Percentiles rank a stretch among this genome's conserved stretches.
phyloP scores from a whole-genome alignment of 2,888 invertebrate genomes.

The Eupithecia inturbata region DNA sequence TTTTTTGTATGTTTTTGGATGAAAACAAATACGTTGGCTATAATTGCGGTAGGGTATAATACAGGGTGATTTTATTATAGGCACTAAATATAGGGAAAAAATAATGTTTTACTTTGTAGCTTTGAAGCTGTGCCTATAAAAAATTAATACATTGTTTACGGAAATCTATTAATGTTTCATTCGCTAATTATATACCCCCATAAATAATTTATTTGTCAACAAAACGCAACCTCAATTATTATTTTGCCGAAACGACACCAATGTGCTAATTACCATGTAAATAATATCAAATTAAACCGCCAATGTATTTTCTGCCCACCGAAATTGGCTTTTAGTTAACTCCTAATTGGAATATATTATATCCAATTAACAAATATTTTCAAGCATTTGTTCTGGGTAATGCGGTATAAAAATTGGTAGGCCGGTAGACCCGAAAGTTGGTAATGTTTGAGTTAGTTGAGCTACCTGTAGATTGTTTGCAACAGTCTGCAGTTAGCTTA shows the following conservation, averaged over 20 bases:
- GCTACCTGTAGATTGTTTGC: no score
- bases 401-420: not conserved
- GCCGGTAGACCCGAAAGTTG: not conserved
- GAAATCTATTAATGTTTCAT: not conserved
- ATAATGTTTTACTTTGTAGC: no score
- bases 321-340: slow-evolving; percentile 6
- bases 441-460: not conserved
- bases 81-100: not conserved
- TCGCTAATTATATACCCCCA: not conserved
- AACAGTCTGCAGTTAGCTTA: no score
- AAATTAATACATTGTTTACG: not conserved
- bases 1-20: not conserved
- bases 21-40: not conserved
- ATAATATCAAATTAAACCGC: slow-evolving; percentile 2
- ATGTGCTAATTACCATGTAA: not conserved
- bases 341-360: slow-evolving; percentile 1
- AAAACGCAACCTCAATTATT: not conserved
- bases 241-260: not conserved
- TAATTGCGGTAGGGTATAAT: not conserved
- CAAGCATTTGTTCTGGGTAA: not conserved
- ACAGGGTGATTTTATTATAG: not conserved
- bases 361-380: not conserved
- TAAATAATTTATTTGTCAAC: not conserved
- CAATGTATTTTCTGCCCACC: not conserved
- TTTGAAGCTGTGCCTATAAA: not conserved